These are phyloP conservation scores for Micrastur ruficollis DNA, from an alignment of 2,797 vertebrate genomes.

Conservation along the genomic window DNA sequence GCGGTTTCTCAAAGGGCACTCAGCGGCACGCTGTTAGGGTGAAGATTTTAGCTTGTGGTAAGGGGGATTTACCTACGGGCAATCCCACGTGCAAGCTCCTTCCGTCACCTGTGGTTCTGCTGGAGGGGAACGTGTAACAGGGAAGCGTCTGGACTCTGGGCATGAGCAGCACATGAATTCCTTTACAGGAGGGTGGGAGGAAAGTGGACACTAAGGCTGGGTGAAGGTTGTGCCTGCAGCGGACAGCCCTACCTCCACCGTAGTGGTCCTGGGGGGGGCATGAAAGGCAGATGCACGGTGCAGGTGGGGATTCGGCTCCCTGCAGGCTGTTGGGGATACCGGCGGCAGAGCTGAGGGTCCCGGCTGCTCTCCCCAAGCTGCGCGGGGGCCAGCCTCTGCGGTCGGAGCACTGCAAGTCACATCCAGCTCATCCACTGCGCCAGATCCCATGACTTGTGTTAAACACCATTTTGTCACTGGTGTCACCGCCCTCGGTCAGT, in stretches of 20 bases:
- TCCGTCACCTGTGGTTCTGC: neutral
- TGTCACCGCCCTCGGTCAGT: neutral
- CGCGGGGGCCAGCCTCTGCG: neutral
- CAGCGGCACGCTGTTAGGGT: fast-evolving
- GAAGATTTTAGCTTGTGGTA: neutral
- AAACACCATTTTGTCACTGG: neutral
- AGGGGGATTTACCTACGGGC: neutral
- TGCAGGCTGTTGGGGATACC: neutral
- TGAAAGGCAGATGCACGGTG: neutral
- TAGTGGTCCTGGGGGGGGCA: neutral
- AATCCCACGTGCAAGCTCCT: neutral
- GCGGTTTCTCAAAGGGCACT: neutral
- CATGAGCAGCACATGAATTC: neutral
- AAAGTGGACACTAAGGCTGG: neutral
- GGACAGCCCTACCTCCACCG: neutral
- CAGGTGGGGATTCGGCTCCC: neutral
- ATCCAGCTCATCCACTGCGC: fast-evolving
- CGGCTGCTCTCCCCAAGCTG: neutral
- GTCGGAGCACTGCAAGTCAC: neutral
- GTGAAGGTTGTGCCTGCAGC: neutral
- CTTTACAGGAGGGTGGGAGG: neutral
- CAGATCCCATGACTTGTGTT: fast-evolving
- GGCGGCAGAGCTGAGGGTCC: neutral
- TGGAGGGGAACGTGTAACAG: neutral
- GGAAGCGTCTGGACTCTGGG: neutral